Evolutionary conservation across 2,797 vertebrate species (phyloP).

Genomic region (Sebastes reedi): DNA sequence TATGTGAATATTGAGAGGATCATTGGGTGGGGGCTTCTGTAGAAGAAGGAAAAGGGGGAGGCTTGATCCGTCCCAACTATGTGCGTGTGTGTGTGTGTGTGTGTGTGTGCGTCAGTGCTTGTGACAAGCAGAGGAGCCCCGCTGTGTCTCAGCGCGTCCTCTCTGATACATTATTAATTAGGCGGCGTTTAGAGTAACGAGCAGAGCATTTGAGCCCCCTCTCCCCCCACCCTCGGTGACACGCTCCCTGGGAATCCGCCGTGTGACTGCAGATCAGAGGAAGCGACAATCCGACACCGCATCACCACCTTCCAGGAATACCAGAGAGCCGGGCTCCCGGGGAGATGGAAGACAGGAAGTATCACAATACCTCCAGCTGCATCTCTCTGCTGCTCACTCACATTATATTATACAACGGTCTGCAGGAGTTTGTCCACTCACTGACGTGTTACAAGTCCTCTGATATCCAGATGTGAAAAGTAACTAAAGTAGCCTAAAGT

Average conservation of each 20-base stretch:
- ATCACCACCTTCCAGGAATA: constrained; percentile 74
- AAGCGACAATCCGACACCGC: constrained; percentile 65
- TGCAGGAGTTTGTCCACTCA: constrained; percentile 19
- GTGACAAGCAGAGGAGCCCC: constrained; percentile 74
- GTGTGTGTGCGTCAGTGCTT: constrained; percentile 41
- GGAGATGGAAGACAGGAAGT: constrained; percentile 59
- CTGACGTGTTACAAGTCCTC: not conserved
- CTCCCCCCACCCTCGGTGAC: constrained; percentile 63
- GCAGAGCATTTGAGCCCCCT: constrained; percentile 75
- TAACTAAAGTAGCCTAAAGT: not conserved
- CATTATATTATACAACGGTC: not conserved
- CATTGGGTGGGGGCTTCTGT: constrained; percentile 42
- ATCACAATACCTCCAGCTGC: constrained; percentile 42
- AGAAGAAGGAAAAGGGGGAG: constrained; percentile 31
- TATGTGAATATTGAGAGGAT: constrained; percentile 63
- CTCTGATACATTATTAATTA: constrained; percentile 86
- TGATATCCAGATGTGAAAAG: not conserved
- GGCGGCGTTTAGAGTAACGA: constrained; percentile 82
- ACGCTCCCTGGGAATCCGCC: constrained; percentile 74
- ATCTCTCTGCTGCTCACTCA: not conserved
- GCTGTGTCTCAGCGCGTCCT: constrained; percentile 72
- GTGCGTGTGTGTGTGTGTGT: constrained; percentile 24
- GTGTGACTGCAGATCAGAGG: constrained; percentile 78
- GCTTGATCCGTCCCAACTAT: constrained; percentile 60
- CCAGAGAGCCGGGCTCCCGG: constrained; percentile 53